Evolutionary conservation across 1,140 invertebrate genomes (phyloP), one percentile per base, ranked within the genome.

Genomic region (Drosophila oshimai): DNA sequence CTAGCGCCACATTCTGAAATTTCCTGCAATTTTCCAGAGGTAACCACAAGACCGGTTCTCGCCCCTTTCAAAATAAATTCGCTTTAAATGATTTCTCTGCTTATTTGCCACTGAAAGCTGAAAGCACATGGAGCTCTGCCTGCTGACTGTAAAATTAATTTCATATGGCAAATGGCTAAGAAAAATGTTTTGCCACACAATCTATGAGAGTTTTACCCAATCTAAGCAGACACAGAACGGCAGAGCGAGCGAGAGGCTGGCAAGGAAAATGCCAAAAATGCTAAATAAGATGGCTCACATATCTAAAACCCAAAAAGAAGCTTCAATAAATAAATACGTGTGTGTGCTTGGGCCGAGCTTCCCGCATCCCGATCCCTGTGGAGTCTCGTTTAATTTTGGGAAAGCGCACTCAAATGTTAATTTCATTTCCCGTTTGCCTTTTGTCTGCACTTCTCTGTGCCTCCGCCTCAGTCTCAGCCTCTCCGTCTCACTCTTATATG

Each of bases 371-470:
- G 29, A 24, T 36, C 24, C 44, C n/a, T 31, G 24, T 15, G 60
- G 57, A 67, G 71, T 60, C 72, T 80, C 64, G 75, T 76, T 88
- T 88, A 81, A 87, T 88, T 88, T 87, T 54, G 50, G 71, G 57
- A 67, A 75, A 74, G 61, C 65, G 62, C 83, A 77, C 81, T 86
- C 83, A 88, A 81, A 87, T 87, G 81, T 87, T 87, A 87, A 87
- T 87, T 87, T 87, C 76, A 88, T 88, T 87, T 87, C 60, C 73
- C 73, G 73, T 77, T 47, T 50, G 83, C 62, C 83, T 77, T 87
- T 87, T 87, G 83, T 81, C 72, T 86, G 81, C 80, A 84, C 45
- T 60, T 53, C 69, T 37, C 50, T 34, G 18, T 44, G 54, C 45
- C 67, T 49, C 20, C 26, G 17, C 9, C 18, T 49, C 34, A 24